Conservation (phyloP, 2,113 vertebrate species). For the Acrocephalus kingi region DNA sequence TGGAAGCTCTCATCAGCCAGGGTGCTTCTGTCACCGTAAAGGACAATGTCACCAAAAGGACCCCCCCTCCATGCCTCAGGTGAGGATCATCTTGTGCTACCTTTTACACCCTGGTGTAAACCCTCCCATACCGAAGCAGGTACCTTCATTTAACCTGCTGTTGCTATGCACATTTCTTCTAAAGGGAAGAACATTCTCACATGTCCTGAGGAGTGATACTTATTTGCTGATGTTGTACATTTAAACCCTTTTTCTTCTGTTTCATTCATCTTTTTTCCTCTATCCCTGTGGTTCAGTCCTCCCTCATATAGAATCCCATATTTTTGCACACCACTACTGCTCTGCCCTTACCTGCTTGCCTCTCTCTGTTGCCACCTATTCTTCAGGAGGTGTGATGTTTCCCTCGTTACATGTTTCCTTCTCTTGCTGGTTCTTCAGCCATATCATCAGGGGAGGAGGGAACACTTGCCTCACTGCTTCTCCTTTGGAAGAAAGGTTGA, state of each 20-base stretch:
- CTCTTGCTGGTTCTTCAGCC: not conserved
- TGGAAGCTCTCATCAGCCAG: slow-evolving; percentile 90
- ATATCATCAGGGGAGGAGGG: not conserved
- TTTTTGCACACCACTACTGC: not conserved
- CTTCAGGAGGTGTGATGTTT: not conserved
- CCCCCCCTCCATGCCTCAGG: slow-evolving; percentile 91
- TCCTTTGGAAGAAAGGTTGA: not conserved
- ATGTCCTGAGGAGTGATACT: not conserved
- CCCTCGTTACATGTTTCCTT: not conserved
- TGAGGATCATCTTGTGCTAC: not conserved
- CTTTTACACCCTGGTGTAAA: not conserved
- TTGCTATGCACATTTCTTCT: not conserved
- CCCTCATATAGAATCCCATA: not conserved
- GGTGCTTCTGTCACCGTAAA: slow-evolving; percentile 87
- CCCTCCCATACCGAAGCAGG: not conserved
- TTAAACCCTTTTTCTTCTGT: not conserved
- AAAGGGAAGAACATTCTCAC: not conserved
- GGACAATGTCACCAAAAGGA: slow-evolving; percentile 84
- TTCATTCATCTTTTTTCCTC: not conserved
- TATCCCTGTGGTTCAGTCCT: not conserved
- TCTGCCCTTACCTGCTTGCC: not conserved
- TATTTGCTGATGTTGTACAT: not conserved
- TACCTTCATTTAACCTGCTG: not conserved
- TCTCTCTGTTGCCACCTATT: not conserved
- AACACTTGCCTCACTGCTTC: not conserved